Evolutionary conservation across 2,888 invertebrate species (phyloP), one percentile per base, ranked within the genome.

Genomic region (Heteropelma amictum): DNA sequence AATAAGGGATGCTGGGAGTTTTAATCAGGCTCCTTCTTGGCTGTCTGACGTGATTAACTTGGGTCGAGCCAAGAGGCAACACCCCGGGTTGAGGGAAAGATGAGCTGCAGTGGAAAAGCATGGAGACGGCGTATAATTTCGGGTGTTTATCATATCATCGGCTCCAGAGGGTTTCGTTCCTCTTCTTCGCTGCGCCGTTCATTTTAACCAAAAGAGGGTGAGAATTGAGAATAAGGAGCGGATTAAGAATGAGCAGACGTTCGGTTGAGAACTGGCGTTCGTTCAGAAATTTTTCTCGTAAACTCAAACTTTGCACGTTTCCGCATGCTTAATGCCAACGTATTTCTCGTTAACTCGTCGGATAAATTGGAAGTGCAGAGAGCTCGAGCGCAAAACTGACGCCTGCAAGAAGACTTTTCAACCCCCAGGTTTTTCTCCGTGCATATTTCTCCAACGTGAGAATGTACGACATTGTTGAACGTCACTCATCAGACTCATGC

Each of bases 21-120:
- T 86, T 86, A 86, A 86, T 86, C 85, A 85, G 84, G 81, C 83
- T 82, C 82, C 82, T n/a, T n/a, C n/a, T 82, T 76, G 81, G 80
- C 82, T 81, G 83, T 78, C 84, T 83, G 85, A 84, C 83, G 84
- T 85, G 85, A 87, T 87, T 86, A 86, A 85, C 84, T 86, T 51
- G 58, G 69, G 58, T 74, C 53, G 64, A 47, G 64, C 42, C 79
- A 83, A 79, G n/a, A n/a, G n/a, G n/a, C n/a, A n/a, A n/a, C n/a
- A 45, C 42, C 19, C 54, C 45, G 19, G 21, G 17, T 63, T 60
- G 33, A 74, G 71, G 60, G 69, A 42, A 67, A 70, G 45, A 35
- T 47, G 70, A 35, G 42, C 21, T 63, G 51, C 35, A 70, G 47
- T n/a, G 61, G 64, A 68, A 63, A 61, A 74, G 67, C 70, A 72